Percentiles rank a stretch among this genome's conserved stretches.
phyloP scores from a whole-genome alignment of 2,797 vertebrate genomes.

The Leucoraja ocellata region DNA sequence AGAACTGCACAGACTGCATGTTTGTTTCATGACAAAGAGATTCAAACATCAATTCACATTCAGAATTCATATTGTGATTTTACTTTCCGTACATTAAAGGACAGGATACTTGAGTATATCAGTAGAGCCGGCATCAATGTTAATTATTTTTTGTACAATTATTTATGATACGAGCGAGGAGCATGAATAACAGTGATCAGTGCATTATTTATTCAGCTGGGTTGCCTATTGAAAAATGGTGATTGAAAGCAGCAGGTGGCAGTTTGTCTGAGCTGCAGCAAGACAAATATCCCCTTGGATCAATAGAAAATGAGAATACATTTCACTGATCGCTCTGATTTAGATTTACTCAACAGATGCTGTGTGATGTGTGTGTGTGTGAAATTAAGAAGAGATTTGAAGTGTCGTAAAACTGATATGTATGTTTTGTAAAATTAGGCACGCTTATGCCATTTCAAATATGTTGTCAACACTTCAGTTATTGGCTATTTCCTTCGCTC shows the following conservation, averaged over 20 bases:
- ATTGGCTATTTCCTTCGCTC: no score
- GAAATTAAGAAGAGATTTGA: slow-evolving; percentile 32
- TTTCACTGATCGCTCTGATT: slow-evolving; percentile 23
- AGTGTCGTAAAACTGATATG: not conserved
- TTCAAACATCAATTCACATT: not conserved
- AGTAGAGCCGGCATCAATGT: not conserved
- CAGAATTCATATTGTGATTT: slow-evolving; percentile 2
- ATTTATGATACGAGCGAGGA: not conserved
- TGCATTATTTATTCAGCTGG: not conserved
- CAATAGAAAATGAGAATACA: slow-evolving; percentile 25
- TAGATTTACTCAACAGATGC: slow-evolving; percentile 23
- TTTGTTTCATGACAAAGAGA: not conserved
- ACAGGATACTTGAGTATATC: not conserved
- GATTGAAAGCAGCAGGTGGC: not conserved
- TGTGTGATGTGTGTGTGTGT: not conserved
- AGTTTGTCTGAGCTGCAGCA: not conserved
- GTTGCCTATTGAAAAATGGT: slow-evolving; percentile 23
- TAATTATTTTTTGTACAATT: slow-evolving; percentile 29
- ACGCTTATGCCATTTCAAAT: not conserved
- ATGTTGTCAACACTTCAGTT: no score
- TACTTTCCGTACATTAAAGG: not conserved
- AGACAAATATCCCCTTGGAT: slow-evolving; percentile 26
- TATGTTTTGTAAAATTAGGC: not conserved
- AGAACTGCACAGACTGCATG: not conserved
- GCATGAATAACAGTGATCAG: not conserved